Percentiles rank a stretch among this genome's conserved stretches.
Evolutionary conservation across 2,888 invertebrate genomes (phyloP).

Genomic region (Cephus pulcher): DNA sequence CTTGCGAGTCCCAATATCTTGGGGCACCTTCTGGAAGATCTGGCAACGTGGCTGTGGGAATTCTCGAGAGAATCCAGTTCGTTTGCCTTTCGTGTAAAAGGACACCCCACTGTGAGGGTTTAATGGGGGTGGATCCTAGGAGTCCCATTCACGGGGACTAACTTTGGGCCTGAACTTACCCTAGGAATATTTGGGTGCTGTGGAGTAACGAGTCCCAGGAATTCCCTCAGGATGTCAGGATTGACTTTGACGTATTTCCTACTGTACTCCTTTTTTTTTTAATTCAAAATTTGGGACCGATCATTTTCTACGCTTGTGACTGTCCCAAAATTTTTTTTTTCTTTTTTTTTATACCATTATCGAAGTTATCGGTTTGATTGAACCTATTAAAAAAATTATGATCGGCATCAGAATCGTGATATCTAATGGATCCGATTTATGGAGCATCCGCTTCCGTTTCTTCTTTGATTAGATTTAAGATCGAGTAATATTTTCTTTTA

Average conservation of each 20-base stretch:
- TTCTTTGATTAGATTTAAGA: not conserved
- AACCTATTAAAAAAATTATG: not conserved
- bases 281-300: not conserved
- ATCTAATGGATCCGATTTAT: not conserved
- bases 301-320: not conserved
- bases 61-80: constrained; percentile 37
- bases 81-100: constrained; percentile 43
- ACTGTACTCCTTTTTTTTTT: not conserved
- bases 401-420: not conserved
- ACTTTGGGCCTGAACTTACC: not conserved
- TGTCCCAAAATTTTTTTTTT: not conserved
- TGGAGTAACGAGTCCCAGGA: not conserved
- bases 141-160: constrained; percentile 40
- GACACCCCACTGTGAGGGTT: constrained; percentile 58
- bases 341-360: not conserved
- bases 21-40: constrained; percentile 24
- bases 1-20: not conserved
- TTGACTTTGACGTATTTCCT: constrained; percentile 26
- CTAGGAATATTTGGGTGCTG: not conserved
- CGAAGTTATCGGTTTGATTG: not conserved
- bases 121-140: constrained; percentile 50
- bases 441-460: not conserved
- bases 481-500: not conserved
- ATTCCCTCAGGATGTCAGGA: constrained; percentile 6
- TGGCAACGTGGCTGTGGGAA: constrained; percentile 44